Evolutionary conservation across 2,113 vertebrate genomes (phyloP).

Genomic region (Uropsilus gracilis): DNA sequence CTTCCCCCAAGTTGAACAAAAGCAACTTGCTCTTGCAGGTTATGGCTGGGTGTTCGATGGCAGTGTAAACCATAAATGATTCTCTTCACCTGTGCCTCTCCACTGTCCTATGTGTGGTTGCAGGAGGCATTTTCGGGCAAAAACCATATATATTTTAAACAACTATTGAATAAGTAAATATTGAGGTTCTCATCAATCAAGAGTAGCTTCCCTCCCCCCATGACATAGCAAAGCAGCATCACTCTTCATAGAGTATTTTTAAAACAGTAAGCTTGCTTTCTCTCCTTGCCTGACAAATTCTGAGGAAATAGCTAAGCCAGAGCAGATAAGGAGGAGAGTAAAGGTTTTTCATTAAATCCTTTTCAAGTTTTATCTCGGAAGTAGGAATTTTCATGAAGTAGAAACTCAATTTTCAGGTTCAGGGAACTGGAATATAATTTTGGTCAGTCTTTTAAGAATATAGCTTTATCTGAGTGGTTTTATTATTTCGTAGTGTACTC

Average conservation of each 20-base stretch:
- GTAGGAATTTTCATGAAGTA: conserved; percentile 54
- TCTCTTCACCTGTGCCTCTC: conserved; percentile 87
- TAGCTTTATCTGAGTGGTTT: not conserved
- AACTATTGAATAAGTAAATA: conserved; percentile 30
- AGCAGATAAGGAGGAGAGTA: conserved; percentile 43
- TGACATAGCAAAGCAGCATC: not conserved
- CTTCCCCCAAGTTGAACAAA: conserved; percentile 88
- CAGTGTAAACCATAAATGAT: conserved; percentile 90
- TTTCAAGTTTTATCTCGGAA: conserved; percentile 59
- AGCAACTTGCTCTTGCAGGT: conserved; percentile 86
- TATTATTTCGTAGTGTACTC: conserved; percentile 30
- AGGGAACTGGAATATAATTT: conserved; percentile 59
- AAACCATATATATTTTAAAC: not conserved
- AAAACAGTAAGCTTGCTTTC: not conserved
- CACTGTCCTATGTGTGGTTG: conserved; percentile 28
- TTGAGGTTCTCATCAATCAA: conserved; percentile 44
- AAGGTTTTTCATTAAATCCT: conserved; percentile 63
- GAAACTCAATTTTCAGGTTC: conserved; percentile 66
- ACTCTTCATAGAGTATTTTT: not conserved
- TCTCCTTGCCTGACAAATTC: conserved; percentile 32
- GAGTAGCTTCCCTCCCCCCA: not conserved
- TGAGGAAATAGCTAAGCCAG: conserved; percentile 1
- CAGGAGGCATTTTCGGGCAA: not conserved
- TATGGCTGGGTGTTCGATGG: conserved; percentile 85
- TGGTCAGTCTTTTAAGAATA: conserved; percentile 32